Conservation (phyloP, 2,797 vertebrate species). For the Schizopygopsis pylzovi region DNA sequence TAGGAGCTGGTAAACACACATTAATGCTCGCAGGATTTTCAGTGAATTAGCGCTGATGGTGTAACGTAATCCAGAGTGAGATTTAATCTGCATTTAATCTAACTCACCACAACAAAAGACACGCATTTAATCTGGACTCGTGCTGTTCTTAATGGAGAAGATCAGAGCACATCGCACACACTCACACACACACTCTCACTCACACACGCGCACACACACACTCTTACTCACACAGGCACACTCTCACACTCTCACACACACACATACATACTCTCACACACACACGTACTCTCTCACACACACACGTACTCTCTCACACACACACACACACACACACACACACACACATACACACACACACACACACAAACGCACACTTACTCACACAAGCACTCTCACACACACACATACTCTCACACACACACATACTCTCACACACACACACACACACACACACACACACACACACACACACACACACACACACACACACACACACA, state of each 20-base stretch:
- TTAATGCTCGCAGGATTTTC: neutral
- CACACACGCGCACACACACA: too few relatives aligned
- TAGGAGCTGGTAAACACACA: too few relatives aligned
- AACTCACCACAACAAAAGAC: slow-evolving; percentile 6
- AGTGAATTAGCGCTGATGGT: neutral
- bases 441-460: too few relatives aligned
- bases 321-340: too few relatives aligned
- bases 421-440: accelerated
- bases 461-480: too few relatives aligned
- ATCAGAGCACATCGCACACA: neutral
- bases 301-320: too few relatives aligned
- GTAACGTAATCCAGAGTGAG: slow-evolving; percentile 13
- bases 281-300: too few relatives aligned
- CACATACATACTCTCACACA: neutral
- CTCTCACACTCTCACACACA: too few relatives aligned
- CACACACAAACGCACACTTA: neutral
- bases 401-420: neutral
- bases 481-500: too few relatives aligned
- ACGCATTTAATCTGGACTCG: neutral
- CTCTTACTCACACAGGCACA: too few relatives aligned
- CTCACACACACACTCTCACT: too few relatives aligned
- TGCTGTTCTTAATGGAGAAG: neutral
- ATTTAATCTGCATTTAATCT: neutral
- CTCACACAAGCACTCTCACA: too few relatives aligned
- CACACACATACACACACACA: neutral